These are phyloP conservation scores for Amitus sp. DNA, from an alignment of 2,888 invertebrate genomes.

Conservation along the genomic window DNA sequence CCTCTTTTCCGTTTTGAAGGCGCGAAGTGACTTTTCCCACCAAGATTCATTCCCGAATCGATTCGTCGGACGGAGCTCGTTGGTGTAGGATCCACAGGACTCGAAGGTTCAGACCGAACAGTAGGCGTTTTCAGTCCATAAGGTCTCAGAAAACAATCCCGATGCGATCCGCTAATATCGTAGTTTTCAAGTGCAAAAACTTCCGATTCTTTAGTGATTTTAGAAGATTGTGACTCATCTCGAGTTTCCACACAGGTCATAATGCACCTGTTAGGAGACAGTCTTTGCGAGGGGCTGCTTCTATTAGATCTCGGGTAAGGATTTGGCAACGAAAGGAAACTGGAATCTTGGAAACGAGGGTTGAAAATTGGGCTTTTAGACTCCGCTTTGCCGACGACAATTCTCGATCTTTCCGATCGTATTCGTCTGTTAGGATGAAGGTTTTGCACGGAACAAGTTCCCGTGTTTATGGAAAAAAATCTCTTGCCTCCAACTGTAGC, in stretches of 20 bases:
- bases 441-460: constrained; percentile 48
- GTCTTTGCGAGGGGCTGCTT: constrained; percentile 37
- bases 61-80: constrained; percentile 37
- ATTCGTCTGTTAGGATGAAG: constrained; percentile 47
- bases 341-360: constrained; percentile 33
- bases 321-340: constrained; percentile 42
- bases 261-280: constrained; percentile 42
- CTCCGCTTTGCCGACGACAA: constrained; percentile 26
- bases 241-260: constrained; percentile 42
- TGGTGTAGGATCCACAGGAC: constrained; percentile 55
- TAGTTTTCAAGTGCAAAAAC: constrained; percentile 50
- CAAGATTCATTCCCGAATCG: not conserved
- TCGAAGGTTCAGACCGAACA: constrained; percentile 59
- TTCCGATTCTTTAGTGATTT: constrained; percentile 40
- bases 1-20: too few relatives aligned
- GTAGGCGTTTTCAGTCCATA: constrained; percentile 48
- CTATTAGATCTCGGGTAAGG: constrained; percentile 29
- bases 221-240: constrained; percentile 27
- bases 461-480: constrained; percentile 23
- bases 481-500: constrained; percentile 37
- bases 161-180: constrained; percentile 40
- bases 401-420: constrained; percentile 25
- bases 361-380: constrained; percentile 40
- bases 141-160: constrained; percentile 43
- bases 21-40: constrained; percentile 4